A percentile compares a stretch with the other conserved stretches of the same genome.
Evolutionary conservation across 2,888 invertebrate species (phyloP).

Genomic region (Drosophila setosimentum): DNA sequence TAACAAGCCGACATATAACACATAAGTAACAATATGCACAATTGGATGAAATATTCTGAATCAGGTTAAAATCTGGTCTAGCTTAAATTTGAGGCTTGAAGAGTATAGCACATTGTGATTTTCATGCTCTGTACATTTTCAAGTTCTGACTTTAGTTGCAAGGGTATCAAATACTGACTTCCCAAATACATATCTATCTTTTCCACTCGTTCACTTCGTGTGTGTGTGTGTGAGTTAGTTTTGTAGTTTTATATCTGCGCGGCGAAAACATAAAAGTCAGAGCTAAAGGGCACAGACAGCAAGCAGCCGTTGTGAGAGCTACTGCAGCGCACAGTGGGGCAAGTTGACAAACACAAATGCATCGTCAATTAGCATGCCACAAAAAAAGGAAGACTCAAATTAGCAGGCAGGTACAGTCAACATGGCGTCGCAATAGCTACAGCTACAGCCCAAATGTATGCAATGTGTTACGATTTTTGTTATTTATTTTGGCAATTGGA

Average conservation of each 20-base stretch:
- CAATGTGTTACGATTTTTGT: slow-evolving; percentile 6
- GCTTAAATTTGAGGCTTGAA: background rate
- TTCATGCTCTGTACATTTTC: slow-evolving; percentile 26
- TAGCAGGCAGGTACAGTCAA: slow-evolving; percentile 52
- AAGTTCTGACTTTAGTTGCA: slow-evolving; percentile 25
- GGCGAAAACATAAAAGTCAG: slow-evolving; percentile 77
- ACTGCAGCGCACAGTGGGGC: slow-evolving; percentile 62
- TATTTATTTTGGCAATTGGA: slow-evolving; percentile 9
- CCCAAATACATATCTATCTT: slow-evolving; percentile 27
- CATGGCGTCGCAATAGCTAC: slow-evolving; percentile 15
- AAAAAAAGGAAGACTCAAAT: slow-evolving; percentile 32
- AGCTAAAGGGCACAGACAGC: slow-evolving; percentile 74
- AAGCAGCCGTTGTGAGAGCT: slow-evolving; percentile 62
- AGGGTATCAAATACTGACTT: slow-evolving; percentile 52
- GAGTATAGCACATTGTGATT: background rate
- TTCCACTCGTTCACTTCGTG: background rate
- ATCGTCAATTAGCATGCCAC: slow-evolving; percentile 48
- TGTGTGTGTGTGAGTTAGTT: slow-evolving; percentile 41
- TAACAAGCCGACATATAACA: background rate
- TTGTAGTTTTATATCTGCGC: slow-evolving; percentile 67
- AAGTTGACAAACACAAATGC: slow-evolving; percentile 27
- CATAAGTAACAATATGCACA: background rate
- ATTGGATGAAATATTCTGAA: background rate
- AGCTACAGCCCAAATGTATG: slow-evolving; percentile 20
- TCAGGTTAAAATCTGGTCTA: background rate